Percentiles rank a stretch among this genome's conserved stretches.
Evolutionary conservation across 2,797 vertebrate genomes (phyloP).

Genomic region (Poeciliopsis paucimaculata): DNA sequence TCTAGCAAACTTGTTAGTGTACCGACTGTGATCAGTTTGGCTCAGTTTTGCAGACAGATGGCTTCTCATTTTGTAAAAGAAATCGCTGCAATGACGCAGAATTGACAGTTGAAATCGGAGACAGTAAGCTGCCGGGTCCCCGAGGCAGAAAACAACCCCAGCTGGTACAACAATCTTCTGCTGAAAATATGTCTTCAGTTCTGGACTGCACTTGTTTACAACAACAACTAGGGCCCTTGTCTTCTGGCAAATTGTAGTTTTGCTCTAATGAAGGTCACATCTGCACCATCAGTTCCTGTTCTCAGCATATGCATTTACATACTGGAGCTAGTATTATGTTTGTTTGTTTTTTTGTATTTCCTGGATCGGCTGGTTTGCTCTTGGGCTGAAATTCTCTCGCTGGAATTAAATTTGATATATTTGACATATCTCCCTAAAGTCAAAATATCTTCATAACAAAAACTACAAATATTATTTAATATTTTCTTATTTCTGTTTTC

Average conservation of each 20-base stretch:
- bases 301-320: not conserved
- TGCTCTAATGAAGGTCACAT: not conserved
- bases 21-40: not conserved
- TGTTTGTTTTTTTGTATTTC: not conserved
- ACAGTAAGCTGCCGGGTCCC: not conserved
- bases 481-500: not conserved
- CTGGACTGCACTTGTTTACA: not conserved
- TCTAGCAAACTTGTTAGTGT: not conserved
- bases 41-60: not conserved
- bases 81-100: not conserved
- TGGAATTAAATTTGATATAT: not conserved
- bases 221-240: not conserved
- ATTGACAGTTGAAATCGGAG: not conserved
- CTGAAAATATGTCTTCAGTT: slow-evolving; percentile 3
- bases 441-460: not conserved
- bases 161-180: slow-evolving; percentile 5
- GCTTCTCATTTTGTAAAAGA: not conserved
- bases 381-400: not conserved
- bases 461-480: not conserved
- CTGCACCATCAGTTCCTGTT: not conserved
- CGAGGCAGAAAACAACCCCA: slow-evolving; percentile 6
- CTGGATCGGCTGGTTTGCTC: not conserved
- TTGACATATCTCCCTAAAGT: not conserved
- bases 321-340: not conserved
- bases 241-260: not conserved